Percentiles rank a stretch among this genome's conserved stretches.
phyloP scores from a whole-genome alignment of 2,888 invertebrate species.

The Machimus rusticus region DNA sequence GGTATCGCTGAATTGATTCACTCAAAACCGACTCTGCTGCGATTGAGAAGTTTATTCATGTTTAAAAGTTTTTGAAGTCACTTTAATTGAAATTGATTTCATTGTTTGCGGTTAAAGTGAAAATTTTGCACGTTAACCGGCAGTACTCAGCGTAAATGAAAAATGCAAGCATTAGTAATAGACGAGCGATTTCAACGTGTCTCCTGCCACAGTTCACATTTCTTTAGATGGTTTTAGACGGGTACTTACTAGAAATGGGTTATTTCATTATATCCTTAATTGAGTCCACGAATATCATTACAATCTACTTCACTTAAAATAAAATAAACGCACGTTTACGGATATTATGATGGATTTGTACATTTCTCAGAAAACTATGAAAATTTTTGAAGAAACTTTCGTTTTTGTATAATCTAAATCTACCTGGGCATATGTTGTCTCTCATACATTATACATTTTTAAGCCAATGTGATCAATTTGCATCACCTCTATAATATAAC shows the following conservation, averaged over 20 bases:
- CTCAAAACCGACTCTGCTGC: not conserved
- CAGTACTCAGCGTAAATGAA: not conserved
- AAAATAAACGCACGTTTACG: not conserved
- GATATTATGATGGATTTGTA: not conserved
- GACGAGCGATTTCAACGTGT: not conserved
- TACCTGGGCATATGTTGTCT: no score
- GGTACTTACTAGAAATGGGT: not conserved
- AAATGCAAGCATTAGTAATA: not conserved
- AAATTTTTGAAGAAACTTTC: no score
- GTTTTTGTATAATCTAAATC: no score
- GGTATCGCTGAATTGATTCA: conserved; percentile 23
- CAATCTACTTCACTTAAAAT: not conserved
- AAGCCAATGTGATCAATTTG: no score
- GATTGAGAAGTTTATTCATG: conserved; percentile 21
- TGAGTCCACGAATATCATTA: not conserved
- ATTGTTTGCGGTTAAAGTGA: conserved; percentile 29
- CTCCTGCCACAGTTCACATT: not conserved
- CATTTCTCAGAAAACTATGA: not conserved
- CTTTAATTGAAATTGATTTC: conserved; percentile 6
- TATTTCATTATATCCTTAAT: not conserved
- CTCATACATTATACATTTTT: no score
- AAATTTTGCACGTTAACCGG: conserved; percentile 6
- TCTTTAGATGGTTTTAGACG: not conserved
- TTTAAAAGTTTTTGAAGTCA: not conserved
- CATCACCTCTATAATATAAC: no score